Evolutionary conservation across 1,140 invertebrate genomes (phyloP), one percentile per base, ranked within the genome.

Genomic region (Oreohelix idahoensis): DNA sequence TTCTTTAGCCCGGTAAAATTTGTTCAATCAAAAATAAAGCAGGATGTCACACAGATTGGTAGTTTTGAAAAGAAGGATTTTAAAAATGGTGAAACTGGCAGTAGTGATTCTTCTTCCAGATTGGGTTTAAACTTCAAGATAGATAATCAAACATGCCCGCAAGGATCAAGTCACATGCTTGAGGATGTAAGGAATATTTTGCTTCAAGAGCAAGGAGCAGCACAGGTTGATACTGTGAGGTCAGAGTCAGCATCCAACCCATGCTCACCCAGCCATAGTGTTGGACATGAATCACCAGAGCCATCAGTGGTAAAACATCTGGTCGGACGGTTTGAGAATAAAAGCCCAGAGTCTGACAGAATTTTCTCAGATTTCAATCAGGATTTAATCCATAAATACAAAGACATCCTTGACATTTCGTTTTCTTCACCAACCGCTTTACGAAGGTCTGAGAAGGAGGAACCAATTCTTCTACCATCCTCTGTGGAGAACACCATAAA

Each of bases 321-420:
- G 10, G 84, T 88, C 0, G 90, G 88, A 5, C 87, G 84, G 75
- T 90, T 90, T 85, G 87, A 89, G 35, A 53, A 45, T 38, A 75
- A 79, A 80, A 71, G 39, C 29, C 71, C 79, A 17, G 53, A 42
- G 20, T 17, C 63, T 36, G 63, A 69, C 29, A 76, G 66, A 81
- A 38, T 76, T 35, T 71, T 36, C 10, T n/a, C 74, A 69, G 66
- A 51, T 38, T n/a, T 36, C 35, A 36, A 29, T 2, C 58, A 74
- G 77, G 69, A 73, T 58, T 23, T 23, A 13, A 10, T 32, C 2
- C 23, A 66, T 29, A 73, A 45, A 38, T 10, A 39, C 26, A 74
- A 15, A 82, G 38, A 84, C 32, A 23, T 26, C 4, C 38, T 4
- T 42, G 70, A 51, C 45, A 39, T 32, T 36, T 39, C 32, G 17